Percentiles rank a stretch among this genome's conserved stretches.
phyloP scores from a whole-genome alignment of 1,140 invertebrate genomes.

The Sarcophaga peregrina region DNA sequence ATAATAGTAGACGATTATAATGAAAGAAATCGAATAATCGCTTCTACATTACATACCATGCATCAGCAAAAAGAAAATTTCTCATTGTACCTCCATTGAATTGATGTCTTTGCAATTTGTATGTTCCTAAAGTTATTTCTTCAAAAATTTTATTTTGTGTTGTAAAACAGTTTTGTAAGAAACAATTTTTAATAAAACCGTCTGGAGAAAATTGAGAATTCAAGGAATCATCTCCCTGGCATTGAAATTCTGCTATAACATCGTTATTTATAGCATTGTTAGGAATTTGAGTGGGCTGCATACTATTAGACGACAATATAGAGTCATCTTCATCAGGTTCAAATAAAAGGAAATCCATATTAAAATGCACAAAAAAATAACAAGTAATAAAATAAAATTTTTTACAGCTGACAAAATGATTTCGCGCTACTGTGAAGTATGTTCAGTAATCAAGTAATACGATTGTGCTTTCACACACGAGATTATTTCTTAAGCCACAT shows the following conservation, averaged over 20 bases:
- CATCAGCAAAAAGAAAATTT: slow-evolving; percentile 52
- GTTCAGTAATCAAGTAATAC: background rate
- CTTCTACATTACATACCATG: slow-evolving; percentile 50
- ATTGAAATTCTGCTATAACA: slow-evolving; percentile 56
- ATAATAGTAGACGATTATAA: background rate
- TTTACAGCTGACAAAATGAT: background rate
- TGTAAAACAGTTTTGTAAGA: slow-evolving; percentile 30
- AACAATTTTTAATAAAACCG: slow-evolving; percentile 55
- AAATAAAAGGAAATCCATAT: slow-evolving; percentile 64
- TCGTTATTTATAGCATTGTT: slow-evolving; percentile 42
- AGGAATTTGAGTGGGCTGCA: slow-evolving; percentile 52
- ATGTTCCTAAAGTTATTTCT: slow-evolving; percentile 41
- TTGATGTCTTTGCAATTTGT: slow-evolving; percentile 50
- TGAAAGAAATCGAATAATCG: background rate
- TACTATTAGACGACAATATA: slow-evolving; percentile 52
- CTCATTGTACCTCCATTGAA: slow-evolving; percentile 46
- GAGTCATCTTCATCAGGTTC: slow-evolving; percentile 64
- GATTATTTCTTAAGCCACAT: too few species aligned
- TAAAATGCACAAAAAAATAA: background rate
- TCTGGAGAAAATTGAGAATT: slow-evolving; percentile 47
- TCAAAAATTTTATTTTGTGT: slow-evolving; percentile 16
- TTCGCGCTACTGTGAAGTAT: background rate
- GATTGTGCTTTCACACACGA: background rate
- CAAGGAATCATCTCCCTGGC: slow-evolving; percentile 54
- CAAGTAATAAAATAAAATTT: background rate